Base-by-base conservation (phyloP, 1,140 invertebrate species). In the Laupala kohalensis region DNA sequence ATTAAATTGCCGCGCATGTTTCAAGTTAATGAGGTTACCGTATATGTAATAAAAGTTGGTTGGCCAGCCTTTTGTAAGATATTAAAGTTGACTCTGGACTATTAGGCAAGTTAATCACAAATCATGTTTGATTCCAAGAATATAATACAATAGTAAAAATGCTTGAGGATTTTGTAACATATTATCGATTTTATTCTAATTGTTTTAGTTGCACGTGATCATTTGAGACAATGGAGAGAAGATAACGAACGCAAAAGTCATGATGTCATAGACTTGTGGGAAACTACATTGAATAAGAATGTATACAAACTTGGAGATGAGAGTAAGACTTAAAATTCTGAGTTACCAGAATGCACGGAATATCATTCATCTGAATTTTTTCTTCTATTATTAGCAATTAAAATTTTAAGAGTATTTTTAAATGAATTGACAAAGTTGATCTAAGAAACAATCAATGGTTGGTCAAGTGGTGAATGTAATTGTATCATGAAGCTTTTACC, bases 291-390 rank as follows among this genome's bases (percentile, higher is more conserved):
- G n/a, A 85, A 86, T 77, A 82, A 86, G 65, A 88, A 91, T 79
- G 80, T 90, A 25, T 82, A 91, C 73, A 92, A 92, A 79, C 84
- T 98, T 66, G 95, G 94, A 71, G 95, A 95, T 86, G 97, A 99
- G 84, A 89, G 94, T 96, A 84, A 85, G 85, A 64, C 9, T 9
- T 30, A 69, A 27, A 25, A 28, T 24, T 9, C n/a, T 66, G n/a
- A 26, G n/a, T 26, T 26, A 5, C 27, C 27, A 19, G 27, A 23
- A 64, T 64, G n/a, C 25, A n/a, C 2, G 2, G 3, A 0, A n/a
- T 1, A 64, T 25, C 23, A 1, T 24, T 4, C 5, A 24, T 9
- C 2, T 64, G 25, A 1, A n/a, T 64, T 64, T 5, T 64, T n/a
- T n/a, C n/a, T 3, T 19, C 23, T 64, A 24, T n/a, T 23, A 9